Conservation (phyloP, 2,797 vertebrate species). For the Galago senegalensis region DNA sequence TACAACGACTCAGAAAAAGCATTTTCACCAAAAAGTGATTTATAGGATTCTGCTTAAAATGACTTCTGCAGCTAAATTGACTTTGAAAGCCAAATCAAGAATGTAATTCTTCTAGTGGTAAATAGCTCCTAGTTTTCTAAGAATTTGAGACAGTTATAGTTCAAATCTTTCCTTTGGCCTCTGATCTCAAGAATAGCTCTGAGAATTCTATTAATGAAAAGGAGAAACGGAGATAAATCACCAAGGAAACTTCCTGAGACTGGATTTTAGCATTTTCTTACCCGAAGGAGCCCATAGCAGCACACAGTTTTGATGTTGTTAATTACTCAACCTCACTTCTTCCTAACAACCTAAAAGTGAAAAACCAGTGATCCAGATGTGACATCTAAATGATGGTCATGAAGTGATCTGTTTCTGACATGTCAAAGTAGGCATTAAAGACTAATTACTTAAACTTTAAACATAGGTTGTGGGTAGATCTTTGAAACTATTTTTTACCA, state of each 20-base stretch:
- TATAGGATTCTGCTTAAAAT: neutral
- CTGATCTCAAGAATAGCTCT: neutral
- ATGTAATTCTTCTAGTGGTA: neutral
- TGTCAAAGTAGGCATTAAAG: neutral
- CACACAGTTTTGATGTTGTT: neutral
- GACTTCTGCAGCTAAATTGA: neutral
- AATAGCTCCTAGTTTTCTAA: neutral
- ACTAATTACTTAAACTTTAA: neutral
- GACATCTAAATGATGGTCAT: neutral
- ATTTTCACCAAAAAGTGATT: neutral
- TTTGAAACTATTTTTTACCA: neutral
- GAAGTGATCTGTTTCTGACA: neutral
- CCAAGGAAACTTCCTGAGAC: neutral
- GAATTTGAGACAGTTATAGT: neutral
- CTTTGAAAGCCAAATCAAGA: constrained; percentile 4
- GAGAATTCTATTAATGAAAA: neutral
- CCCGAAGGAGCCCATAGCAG: neutral
- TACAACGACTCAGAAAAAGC: neutral
- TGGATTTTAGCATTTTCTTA: neutral
- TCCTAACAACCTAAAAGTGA: constrained; percentile 4
- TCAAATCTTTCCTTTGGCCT: neutral
- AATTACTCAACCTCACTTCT: neutral
- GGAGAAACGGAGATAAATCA: neutral
- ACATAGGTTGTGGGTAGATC: neutral
- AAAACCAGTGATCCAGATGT: neutral